phyloP scores from a whole-genome alignment of 2,797 vertebrate species.

The Australoheros facetus region DNA sequence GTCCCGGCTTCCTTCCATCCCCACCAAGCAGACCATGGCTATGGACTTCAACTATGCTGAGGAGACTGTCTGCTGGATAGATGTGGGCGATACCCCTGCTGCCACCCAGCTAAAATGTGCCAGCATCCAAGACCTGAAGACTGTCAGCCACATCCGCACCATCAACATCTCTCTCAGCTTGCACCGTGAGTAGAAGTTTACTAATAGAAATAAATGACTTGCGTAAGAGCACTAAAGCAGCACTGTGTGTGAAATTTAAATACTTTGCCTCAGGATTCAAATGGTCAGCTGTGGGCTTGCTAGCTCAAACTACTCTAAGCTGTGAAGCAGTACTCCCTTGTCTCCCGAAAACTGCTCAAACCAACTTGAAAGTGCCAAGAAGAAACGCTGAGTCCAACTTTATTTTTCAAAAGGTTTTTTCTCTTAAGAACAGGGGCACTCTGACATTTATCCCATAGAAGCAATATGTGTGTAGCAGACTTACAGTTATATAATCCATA shows the following conservation, averaged over 20 bases:
- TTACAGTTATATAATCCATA: constrained; percentile 33
- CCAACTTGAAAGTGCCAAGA: constrained; percentile 43
- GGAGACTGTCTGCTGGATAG: constrained; percentile 96
- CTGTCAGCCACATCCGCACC: constrained; percentile 86
- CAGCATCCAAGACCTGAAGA: constrained; percentile 91
- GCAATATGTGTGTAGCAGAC: constrained; percentile 29
- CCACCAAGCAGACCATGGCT: constrained; percentile 93
- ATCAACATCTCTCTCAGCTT: constrained; percentile 97
- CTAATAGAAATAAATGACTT: neutral
- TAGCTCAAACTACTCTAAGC: constrained; percentile 33
- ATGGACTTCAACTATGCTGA: constrained; percentile 96
- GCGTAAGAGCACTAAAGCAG: neutral
- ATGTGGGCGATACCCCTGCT: constrained; percentile 89
- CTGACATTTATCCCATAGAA: constrained; percentile 47
- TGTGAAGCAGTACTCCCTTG: constrained; percentile 16
- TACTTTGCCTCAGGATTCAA: constrained; percentile 36
- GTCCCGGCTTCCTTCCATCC: constrained; percentile 85
- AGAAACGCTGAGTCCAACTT: constrained; percentile 47
- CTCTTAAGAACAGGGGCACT: constrained; percentile 46
- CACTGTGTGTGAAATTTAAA: constrained; percentile 14
- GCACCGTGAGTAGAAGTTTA: constrained; percentile 87
- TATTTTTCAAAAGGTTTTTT: constrained; percentile 45
- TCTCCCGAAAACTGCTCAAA: constrained; percentile 38
- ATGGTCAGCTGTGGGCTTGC: constrained; percentile 38
- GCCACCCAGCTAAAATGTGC: constrained; percentile 93